phyloP scores from a whole-genome alignment of 2,888 invertebrate genomes.

The Cephus nigrinus region DNA sequence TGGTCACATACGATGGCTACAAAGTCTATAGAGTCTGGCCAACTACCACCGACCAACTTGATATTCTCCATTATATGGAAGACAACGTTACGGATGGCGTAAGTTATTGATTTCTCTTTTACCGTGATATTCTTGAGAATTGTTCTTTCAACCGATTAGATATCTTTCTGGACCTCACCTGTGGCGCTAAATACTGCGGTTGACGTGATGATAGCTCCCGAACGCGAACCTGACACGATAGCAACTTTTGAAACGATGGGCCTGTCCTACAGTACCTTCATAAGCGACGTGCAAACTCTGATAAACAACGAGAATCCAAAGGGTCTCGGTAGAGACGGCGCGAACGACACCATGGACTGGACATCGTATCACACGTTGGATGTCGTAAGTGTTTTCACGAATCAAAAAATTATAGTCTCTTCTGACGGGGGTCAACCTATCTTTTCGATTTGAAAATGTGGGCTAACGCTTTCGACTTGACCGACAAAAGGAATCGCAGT shows the following conservation, averaged over 20 bases:
- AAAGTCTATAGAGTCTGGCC: conserved; percentile 18
- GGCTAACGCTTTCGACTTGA: too few species aligned
- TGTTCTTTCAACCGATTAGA: conserved; percentile 13
- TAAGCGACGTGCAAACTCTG: conserved; percentile 72
- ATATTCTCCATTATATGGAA: neutral
- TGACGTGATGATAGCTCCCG: neutral
- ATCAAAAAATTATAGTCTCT: neutral
- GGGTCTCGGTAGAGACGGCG: conserved; percentile 14
- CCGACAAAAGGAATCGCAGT: too few species aligned
- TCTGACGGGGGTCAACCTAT: too few species aligned
- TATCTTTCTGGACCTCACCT: neutral
- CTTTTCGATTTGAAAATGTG: too few species aligned
- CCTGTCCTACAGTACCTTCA: conserved; percentile 65
- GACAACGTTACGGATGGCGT: conserved; percentile 34
- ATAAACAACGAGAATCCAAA: conserved; percentile 36
- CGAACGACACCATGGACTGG: conserved; percentile 68
- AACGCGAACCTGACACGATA: neutral
- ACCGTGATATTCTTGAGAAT: neutral
- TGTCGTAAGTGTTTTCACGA: neutral
- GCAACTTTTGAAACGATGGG: conserved; percentile 34
- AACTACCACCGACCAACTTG: conserved; percentile 6
- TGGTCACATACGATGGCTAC: conserved; percentile 6
- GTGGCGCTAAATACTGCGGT: neutral
- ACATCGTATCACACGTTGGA: conserved; percentile 71
- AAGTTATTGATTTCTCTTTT: neutral